These are phyloP conservation scores for Lepidonotus clava DNA, from an alignment of 2,888 invertebrate species.

Conservation along the genomic window DNA sequence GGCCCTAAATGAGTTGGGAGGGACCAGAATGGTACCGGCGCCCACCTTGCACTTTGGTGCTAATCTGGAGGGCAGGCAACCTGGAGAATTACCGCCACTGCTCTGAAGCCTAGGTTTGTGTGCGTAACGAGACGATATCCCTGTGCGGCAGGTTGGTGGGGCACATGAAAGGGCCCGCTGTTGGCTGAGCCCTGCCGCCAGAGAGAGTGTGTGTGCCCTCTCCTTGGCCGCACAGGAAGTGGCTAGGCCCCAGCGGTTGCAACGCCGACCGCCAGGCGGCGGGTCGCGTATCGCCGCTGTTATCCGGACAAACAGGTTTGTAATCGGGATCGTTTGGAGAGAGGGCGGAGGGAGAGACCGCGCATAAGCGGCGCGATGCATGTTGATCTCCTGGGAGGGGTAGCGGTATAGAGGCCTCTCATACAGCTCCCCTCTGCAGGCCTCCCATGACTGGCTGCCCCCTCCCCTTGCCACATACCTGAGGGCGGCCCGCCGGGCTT, in stretches of 20 bases:
- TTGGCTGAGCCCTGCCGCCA: background rate
- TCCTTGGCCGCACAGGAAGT: conserved; percentile 23
- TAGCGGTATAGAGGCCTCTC: background rate
- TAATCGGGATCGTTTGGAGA: conserved; percentile 37
- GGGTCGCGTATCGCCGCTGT: conserved; percentile 39
- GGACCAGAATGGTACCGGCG: background rate
- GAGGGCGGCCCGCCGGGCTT: background rate
- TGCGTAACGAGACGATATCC: background rate
- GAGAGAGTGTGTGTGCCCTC: background rate
- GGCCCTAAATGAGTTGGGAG: conserved; percentile 44
- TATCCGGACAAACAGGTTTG: conserved; percentile 40
- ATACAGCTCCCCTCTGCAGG: background rate
- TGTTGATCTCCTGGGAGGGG: background rate
- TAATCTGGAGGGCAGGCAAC: background rate
- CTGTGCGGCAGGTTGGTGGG: background rate
- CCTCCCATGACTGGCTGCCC: background rate
- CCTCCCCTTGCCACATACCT: background rate
- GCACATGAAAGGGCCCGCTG: conserved; percentile 36
- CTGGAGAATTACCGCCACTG: background rate
- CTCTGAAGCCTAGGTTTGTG: background rate
- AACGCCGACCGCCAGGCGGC: background rate
- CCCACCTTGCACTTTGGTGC: conserved; percentile 15
- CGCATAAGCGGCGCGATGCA: background rate
- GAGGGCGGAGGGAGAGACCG: conserved; percentile 25
- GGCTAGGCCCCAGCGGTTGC: background rate